Evolutionary conservation across 2,113 vertebrate genomes (phyloP).

Genomic region (Percina caprodes): DNA sequence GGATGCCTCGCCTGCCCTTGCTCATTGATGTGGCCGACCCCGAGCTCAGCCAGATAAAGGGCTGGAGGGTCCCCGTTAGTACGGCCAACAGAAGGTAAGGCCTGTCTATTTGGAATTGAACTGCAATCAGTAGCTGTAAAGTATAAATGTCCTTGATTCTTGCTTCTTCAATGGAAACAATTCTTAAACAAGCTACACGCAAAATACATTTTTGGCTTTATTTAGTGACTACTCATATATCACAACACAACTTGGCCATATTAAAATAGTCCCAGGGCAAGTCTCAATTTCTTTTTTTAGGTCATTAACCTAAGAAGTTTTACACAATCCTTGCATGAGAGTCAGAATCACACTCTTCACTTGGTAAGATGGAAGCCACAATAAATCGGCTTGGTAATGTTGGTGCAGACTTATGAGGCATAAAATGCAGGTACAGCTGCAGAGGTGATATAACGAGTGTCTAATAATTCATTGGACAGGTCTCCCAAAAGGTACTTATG

Average conservation of each 20-base stretch:
- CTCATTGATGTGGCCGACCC: conserved; percentile 93
- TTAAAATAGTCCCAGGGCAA: no score
- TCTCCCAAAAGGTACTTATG: conserved; percentile 36
- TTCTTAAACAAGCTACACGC: background rate
- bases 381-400: conserved; percentile 16
- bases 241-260: background rate
- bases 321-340: conserved; percentile 21
- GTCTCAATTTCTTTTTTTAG: conserved; percentile 24
- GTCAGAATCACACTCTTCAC: conserved; percentile 15
- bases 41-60: conserved; percentile 96
- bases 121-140: background rate
- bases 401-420: conserved; percentile 24
- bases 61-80: conserved; percentile 90
- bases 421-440: conserved; percentile 36
- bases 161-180: background rate
- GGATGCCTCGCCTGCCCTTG: conserved; percentile 93
- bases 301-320: conserved; percentile 19
- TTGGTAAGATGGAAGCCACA: conserved; percentile 19
- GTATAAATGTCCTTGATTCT: background rate
- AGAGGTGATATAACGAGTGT: conserved; percentile 36
- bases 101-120: background rate
- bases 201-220: background rate
- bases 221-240: background rate
- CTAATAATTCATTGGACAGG: conserved; percentile 45
- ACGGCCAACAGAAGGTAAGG: conserved; percentile 80